Conservation (phyloP, 2,888 invertebrate genomes). For the Lasioglossum calceatum region DNA sequence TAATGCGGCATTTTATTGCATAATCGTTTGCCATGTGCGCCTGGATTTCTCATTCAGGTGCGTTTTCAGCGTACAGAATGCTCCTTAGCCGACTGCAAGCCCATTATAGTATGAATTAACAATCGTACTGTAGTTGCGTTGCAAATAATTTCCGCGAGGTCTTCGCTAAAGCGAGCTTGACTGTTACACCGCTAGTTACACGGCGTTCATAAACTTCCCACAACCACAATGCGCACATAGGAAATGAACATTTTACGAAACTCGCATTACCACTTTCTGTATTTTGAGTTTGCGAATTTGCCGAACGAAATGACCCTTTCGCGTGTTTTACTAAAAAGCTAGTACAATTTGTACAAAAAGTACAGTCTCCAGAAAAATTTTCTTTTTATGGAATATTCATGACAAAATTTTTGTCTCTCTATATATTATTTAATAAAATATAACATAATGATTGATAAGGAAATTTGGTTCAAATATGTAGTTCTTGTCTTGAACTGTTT, state of each 20-base stretch:
- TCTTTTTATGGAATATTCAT: not conserved
- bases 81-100: not conserved
- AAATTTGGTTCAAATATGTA: not conserved
- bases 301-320: not conserved
- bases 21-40: not conserved
- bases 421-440: no score
- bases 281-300: not conserved
- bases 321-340: not conserved
- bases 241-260: not conserved
- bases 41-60: not conserved
- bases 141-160: constrained; percentile 22
- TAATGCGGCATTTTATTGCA: not conserved
- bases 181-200: not conserved
- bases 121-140: constrained; percentile 2
- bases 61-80: not conserved
- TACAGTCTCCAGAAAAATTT: not conserved
- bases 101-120: not conserved
- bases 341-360: no score
- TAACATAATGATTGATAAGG: not conserved
- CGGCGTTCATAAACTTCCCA: not conserved
- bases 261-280: not conserved
- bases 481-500: not conserved
- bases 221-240: not conserved
- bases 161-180: constrained; percentile 2
- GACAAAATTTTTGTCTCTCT: not conserved